Base-by-base conservation (phyloP, 1,140 invertebrate species). In the Cyphomyrmex costatus region DNA sequence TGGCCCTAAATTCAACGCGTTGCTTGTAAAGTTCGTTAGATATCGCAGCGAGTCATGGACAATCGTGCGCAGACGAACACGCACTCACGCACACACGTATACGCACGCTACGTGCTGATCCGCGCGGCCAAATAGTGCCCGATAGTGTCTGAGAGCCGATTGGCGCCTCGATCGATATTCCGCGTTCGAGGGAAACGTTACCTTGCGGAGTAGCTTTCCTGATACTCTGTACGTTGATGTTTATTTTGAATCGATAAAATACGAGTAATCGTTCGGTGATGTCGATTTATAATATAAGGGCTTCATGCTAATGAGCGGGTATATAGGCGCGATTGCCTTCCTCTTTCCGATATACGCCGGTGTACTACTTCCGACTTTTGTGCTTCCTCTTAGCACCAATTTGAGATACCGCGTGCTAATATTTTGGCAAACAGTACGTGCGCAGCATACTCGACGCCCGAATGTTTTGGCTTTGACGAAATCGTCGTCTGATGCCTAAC, bases 11-110 rank as follows among this genome's bases (percentile, higher is more conserved):
- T 56, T 76, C 83, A 16, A 86, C 49, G 60, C 21, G 58, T 5
- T 8, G 60, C 21, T 27, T 58, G 63, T 49, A 80, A 53, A 49
- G 51, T 70, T 86, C 24, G 84, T 66, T 33, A 70, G 36, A 66
- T 86, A 80, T 86, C 63, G 51, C 5, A 66, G 33, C 61, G 49
- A 46, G 73, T 49, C 76, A 60, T n/a, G 84, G 49, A 68, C 74
- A 36, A n/a, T 12, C 60, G 8, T 46, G 51, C 46, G 12, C 73
- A 10, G 12, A 7, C 80, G n/a, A 30, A n/a, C 42, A 24, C 36
- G 19, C 30, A 19, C 49, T 1, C 24, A 66, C 19, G 33, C 71
- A 36, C 33, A 19, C 51, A 33, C 51, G 19, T 5, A 56, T 27
- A 16, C 16, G 16, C 46, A 36, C 36, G 6, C 27, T 61, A 60